These are phyloP conservation scores for Callipepla californica DNA, from an alignment of 2,113 vertebrate genomes.

Conservation along the genomic window DNA sequence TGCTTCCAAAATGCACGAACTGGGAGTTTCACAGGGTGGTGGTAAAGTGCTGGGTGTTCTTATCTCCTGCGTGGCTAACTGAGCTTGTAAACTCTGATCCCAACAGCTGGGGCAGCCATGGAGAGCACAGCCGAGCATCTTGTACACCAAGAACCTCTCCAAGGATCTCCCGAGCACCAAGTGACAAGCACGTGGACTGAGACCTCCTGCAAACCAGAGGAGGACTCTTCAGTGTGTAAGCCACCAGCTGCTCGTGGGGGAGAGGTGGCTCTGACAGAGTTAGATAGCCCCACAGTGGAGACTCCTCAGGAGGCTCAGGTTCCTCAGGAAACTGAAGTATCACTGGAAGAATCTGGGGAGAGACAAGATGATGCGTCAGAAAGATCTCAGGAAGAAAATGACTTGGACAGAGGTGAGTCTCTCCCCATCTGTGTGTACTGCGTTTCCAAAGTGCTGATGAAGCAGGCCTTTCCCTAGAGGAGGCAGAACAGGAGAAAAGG, in stretches of 20 bases:
- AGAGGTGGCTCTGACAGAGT: neutral
- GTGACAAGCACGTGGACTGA: neutral
- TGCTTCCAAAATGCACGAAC: neutral
- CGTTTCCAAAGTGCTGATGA: neutral
- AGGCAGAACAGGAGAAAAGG: neutral
- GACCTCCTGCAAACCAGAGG: neutral
- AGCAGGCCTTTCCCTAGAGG: neutral
- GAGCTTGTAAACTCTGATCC: constrained; percentile 1
- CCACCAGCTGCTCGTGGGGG: neutral
- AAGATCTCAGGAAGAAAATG: neutral
- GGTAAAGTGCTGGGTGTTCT: neutral
- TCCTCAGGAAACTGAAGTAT: neutral
- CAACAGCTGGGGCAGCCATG: constrained; percentile 13
- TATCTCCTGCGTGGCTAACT: neutral
- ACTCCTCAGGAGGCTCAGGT: neutral
- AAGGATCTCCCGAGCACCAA: neutral
- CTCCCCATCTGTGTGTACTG: neutral
- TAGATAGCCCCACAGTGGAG: neutral
- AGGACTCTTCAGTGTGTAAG: neutral
- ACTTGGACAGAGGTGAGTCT: constrained; percentile 18
- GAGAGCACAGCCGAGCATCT: neutral
- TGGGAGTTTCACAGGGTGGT: neutral
- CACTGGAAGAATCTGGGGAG: neutral
- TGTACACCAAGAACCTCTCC: neutral
- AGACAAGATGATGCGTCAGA: neutral